A percentile compares a stretch with the other conserved stretches of the same genome.
Conservation (phyloP, 2,113 vertebrate species). For the Oxyruncus cristatus region DNA sequence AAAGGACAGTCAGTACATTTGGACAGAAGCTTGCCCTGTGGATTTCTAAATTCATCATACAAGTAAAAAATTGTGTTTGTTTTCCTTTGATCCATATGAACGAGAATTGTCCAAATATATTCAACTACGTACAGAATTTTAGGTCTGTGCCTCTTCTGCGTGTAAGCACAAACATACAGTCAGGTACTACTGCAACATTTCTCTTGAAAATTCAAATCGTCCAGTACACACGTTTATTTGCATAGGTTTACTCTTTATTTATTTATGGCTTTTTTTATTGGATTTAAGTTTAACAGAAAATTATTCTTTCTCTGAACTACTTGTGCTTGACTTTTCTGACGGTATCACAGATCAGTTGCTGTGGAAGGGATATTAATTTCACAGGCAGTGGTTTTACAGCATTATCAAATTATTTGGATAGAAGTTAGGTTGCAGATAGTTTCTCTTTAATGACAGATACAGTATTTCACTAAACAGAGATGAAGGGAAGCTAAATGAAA, state of each 20-base stretch:
- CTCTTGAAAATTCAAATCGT: not conserved
- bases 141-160: not conserved
- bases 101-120: not conserved
- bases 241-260: not conserved
- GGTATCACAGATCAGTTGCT: not conserved
- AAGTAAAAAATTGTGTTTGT: not conserved
- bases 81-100: not conserved
- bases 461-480: not conserved
- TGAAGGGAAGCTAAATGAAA: not conserved
- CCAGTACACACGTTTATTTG: not conserved
- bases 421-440: not conserved
- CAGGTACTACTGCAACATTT: not conserved
- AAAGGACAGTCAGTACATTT: not conserved
- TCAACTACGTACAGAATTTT: not conserved
- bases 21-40: not conserved
- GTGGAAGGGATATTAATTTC: not conserved
- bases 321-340: not conserved
- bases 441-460: not conserved
- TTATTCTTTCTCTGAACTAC: not conserved
- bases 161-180: not conserved
- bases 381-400: not conserved
- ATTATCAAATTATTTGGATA: not conserved
- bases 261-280: not conserved
- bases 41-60: not conserved
- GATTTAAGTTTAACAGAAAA: not conserved